These are phyloP conservation scores for Drepanosiphum platanoidis DNA, from an alignment of 2,888 invertebrate genomes.

Conservation along the genomic window DNA sequence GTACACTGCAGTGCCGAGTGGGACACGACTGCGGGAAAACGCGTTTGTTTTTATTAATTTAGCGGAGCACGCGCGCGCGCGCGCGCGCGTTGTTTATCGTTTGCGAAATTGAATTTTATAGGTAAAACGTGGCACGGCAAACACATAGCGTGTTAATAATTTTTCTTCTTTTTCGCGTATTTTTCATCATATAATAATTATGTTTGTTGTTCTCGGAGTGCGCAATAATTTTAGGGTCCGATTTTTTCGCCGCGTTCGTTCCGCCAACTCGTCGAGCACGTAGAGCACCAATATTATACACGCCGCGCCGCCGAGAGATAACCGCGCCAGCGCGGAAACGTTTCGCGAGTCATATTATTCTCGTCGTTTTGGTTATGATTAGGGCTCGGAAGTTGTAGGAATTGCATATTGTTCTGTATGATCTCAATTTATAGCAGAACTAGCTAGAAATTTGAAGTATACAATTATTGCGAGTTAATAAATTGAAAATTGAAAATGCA, in stretches of 20 bases:
- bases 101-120: conserved; percentile 39
- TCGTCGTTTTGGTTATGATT: too few relatives aligned
- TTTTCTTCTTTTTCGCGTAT: neutral
- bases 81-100: conserved; percentile 9
- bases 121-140: conserved; percentile 39
- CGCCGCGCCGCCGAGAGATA: neutral
- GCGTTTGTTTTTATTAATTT: conserved; percentile 50
- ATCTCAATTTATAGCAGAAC: too few relatives aligned
- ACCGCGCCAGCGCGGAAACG: too few relatives aligned
- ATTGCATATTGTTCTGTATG: too few relatives aligned
- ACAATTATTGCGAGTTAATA: too few relatives aligned
- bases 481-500: too few relatives aligned
- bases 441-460: too few relatives aligned
- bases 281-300: neutral
- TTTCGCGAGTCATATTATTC: too few relatives aligned
- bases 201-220: conserved; percentile 19
- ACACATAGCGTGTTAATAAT: conserved; percentile 30
- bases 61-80: neutral
- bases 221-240: conserved; percentile 11
- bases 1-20: too few relatives aligned
- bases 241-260: neutral
- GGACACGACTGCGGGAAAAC: neutral
- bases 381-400: too few relatives aligned
- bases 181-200: conserved; percentile 51
- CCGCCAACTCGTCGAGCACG: neutral